Evolutionary conservation across 2,797 vertebrate species (phyloP), one percentile per base, ranked within the genome.

Genomic region (Rousettus madagascariensis): DNA sequence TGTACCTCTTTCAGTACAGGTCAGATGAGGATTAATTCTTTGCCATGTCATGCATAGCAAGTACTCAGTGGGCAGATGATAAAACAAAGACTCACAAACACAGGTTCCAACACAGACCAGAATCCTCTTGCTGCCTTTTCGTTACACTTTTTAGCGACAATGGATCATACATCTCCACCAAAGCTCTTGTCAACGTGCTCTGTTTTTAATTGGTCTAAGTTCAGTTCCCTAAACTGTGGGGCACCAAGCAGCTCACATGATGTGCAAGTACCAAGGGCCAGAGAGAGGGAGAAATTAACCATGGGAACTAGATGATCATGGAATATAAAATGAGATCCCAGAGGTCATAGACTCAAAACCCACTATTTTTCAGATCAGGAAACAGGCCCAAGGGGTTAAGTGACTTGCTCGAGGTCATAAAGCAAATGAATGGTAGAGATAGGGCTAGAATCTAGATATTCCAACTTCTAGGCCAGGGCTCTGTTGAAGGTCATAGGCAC

Each of bases 11-110:
- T 74, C 86, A 87, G 82, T n/a, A 80, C 3, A 90, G 19, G 5
- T 57, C 57, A 75, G 26, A 13, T 7, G 43, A 79, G 19, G 13
- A 7, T 41, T 90, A n/a, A 86, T 74, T 88, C 20, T 92, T 74
- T 22, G 2, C 93, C 41, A 85, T 90, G 3, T 79, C 22, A 85
- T 6, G 33, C 38, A 69, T 6, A 53, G 38, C 6, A 41, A 38
- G 36, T 66, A 41, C 19, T 95, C 71, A 72, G 43, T 24, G 53
- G 7, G 33, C 38, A 65, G 28, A 49, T 22, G 43, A 89, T 26
- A 95, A 93, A 19, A 68, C 38, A 46, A 86, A 71, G 49, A 86
- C 57, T 33, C 33, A 80, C 84, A 90, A 90, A 80, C 41, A 28
- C 6, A 16, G 30, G 28, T 85, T 63, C 61, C 69, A 93, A 91